Evolutionary conservation across 2,113 vertebrate genomes (phyloP).

Genomic region (Callorhinus ursinus): DNA sequence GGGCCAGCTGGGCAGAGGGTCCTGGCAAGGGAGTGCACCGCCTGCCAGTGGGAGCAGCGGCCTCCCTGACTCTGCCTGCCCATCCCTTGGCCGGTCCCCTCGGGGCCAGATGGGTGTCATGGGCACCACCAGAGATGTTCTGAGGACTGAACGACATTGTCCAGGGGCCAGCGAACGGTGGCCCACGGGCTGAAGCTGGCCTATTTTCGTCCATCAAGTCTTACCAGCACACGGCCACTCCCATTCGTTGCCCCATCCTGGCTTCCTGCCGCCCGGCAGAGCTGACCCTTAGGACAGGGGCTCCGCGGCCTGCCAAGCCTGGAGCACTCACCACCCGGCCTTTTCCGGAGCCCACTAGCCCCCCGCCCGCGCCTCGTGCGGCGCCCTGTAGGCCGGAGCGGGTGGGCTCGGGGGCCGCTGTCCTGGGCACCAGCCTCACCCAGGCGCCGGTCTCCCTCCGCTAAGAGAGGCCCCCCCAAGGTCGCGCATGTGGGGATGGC

Average conservation of each 20-base stretch:
- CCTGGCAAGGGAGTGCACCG: accelerated
- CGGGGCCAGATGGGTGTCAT: accelerated
- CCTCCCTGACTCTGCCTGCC: accelerated
- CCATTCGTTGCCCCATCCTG: accelerated
- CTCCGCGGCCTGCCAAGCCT: accelerated
- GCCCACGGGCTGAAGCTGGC: accelerated
- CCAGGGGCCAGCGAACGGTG: background rate
- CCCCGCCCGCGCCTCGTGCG: accelerated
- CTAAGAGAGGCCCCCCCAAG: too few relatives aligned
- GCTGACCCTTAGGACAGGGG: accelerated
- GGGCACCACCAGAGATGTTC: background rate
- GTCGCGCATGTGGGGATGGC: accelerated
- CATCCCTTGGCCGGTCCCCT: accelerated
- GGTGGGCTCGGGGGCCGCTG: background rate
- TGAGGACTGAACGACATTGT: background rate
- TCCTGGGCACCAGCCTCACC: accelerated
- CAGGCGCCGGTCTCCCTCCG: accelerated
- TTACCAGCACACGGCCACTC: accelerated
- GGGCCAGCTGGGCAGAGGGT: background rate
- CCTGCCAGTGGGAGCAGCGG: accelerated
- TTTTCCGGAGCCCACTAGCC: accelerated
- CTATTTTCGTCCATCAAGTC: background rate
- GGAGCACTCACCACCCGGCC: accelerated
- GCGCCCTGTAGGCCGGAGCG: accelerated
- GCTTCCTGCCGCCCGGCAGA: accelerated